These are phyloP conservation scores for Heliconius cydno DNA, from an alignment of 2,888 invertebrate genomes.

Conservation along the genomic window DNA sequence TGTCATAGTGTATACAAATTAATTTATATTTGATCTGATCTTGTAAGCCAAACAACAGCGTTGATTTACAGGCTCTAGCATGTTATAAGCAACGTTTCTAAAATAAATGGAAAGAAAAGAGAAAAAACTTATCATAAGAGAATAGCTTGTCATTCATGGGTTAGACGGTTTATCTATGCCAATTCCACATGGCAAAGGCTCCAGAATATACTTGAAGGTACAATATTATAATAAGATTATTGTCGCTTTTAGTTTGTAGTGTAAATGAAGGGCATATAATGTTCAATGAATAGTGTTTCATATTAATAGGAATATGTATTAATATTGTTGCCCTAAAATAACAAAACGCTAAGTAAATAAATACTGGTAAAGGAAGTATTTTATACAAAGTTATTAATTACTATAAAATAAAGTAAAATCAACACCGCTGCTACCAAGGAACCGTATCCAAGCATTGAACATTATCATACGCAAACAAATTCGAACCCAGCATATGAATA, in stretches of 20 bases:
- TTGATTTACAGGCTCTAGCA: neutral
- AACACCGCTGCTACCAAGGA: neutral
- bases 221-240: neutral
- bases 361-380: too few species aligned
- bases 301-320: too few species aligned
- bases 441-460: neutral
- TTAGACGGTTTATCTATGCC: neutral
- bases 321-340: too few species aligned
- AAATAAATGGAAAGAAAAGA: too few species aligned
- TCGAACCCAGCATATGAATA: neutral
- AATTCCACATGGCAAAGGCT: neutral
- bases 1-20: neutral
- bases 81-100: too few species aligned
- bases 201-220: neutral
- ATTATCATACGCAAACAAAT: slow-evolving; percentile 9
- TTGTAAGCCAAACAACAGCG: neutral
- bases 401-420: neutral
- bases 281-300: neutral
- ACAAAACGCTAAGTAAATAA: too few species aligned
- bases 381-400: neutral
- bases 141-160: too few species aligned
- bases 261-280: neutral
- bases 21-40: neutral
- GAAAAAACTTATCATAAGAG: too few species aligned
- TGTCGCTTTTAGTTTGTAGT: too few species aligned